A percentile compares a stretch with the other conserved stretches of the same genome.
These are phyloP conservation scores for Gastrophysa polygoni DNA, from an alignment of 2,888 invertebrate species.

Conservation along the genomic window DNA sequence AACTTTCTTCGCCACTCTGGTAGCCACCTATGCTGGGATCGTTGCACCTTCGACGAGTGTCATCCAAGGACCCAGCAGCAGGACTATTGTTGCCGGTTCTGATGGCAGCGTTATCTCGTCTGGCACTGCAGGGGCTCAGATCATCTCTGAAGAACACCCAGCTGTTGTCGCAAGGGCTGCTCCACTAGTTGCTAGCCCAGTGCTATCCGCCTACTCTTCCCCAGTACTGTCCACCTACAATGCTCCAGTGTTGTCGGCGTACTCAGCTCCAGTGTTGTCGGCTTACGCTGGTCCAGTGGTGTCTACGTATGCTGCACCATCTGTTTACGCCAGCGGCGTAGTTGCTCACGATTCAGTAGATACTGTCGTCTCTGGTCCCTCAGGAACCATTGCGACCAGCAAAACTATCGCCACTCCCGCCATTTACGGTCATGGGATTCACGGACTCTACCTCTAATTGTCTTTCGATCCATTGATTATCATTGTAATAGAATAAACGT, in stretches of 20 bases:
- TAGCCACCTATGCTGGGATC: conserved; percentile 40
- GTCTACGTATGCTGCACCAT: conserved; percentile 21
- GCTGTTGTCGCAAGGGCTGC: conserved; percentile 33
- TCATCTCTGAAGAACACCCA: conserved; percentile 40
- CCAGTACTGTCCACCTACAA: conserved; percentile 8
- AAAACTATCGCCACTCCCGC: conserved; percentile 36
- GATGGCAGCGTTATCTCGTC: conserved; percentile 47
- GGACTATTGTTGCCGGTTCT: conserved; percentile 44
- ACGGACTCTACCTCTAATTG: conserved; percentile 15
- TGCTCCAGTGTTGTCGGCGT: conserved; percentile 29
- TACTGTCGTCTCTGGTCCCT: conserved; percentile 44
- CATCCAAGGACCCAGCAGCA: conserved; percentile 48
- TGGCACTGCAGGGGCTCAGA: conserved; percentile 44
- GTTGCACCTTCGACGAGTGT: conserved; percentile 39
- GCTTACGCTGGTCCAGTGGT: conserved; percentile 28
- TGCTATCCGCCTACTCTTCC: conserved; percentile 29
- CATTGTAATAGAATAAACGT: conserved; percentile 1
- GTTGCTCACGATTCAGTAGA: conserved; percentile 29
- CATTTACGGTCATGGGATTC: conserved; percentile 29
- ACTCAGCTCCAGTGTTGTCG: conserved; percentile 27
- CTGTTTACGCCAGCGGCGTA: conserved; percentile 18
- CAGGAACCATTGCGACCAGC: conserved; percentile 42
- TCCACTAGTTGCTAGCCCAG: conserved; percentile 29
- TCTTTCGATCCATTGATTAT: not conserved
- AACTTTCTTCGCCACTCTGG: conserved; percentile 44